phyloP scores from a whole-genome alignment of 2,797 vertebrate genomes.

The Peromyscus melanophrys region DNA sequence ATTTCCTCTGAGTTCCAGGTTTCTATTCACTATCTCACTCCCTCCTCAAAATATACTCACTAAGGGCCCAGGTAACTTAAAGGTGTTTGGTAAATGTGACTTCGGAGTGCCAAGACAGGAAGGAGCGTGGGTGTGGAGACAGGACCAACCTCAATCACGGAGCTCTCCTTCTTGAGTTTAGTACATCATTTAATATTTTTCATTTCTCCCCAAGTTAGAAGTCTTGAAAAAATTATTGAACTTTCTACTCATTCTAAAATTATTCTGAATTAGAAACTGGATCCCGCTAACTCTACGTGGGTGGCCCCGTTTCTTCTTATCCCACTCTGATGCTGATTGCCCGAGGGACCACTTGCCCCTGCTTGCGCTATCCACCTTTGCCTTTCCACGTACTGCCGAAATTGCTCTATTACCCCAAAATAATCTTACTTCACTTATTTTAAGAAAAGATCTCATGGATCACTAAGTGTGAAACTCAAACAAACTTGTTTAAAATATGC shows the following conservation, averaged over 20 bases:
- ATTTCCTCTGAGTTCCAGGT: slow-evolving; percentile 18
- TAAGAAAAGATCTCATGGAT: not conserved
- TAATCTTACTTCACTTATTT: not conserved
- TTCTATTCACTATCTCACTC: not conserved
- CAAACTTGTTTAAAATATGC: not conserved
- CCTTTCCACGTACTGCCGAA: not conserved
- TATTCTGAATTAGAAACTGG: not conserved
- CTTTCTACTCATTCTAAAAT: not conserved
- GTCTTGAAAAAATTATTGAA: not conserved
- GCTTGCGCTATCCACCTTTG: not conserved
- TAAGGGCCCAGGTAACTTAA: not conserved
- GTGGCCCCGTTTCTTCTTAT: not conserved
- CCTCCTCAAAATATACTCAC: not conserved
- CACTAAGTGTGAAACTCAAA: not conserved
- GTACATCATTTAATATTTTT: not conserved
- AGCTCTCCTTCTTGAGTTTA: not conserved
- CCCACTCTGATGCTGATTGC: not conserved
- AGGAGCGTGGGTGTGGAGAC: not conserved
- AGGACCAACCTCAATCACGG: not conserved
- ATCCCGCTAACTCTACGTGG: not conserved
- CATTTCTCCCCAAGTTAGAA: slow-evolving; percentile 22
- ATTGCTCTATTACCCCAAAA: not conserved
- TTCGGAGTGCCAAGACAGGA: not conserved
- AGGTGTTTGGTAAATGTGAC: not conserved
- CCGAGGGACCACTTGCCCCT: not conserved